Conservation (phyloP, 2,888 invertebrate species). For the Aromia moschata region DNA sequence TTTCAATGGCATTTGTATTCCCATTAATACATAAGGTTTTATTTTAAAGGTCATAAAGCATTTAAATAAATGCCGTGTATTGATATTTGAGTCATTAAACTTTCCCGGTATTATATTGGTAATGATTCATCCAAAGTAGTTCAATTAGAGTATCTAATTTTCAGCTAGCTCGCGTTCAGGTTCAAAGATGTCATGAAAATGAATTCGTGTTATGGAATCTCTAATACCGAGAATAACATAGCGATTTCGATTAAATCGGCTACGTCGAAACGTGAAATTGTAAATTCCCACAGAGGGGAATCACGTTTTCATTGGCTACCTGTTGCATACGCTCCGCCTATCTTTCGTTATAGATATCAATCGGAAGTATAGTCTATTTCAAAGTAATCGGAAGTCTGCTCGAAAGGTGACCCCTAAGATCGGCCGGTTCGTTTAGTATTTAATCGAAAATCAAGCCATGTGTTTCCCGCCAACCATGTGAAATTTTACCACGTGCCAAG, state of each 20-base stretch:
- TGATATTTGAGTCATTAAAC: conserved; percentile 35
- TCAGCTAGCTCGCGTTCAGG: conserved; percentile 1
- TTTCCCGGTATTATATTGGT: conserved; percentile 32
- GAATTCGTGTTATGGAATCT: conserved; percentile 26
- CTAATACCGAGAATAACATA: conserved; percentile 37
- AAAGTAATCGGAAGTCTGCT: conserved; percentile 3
- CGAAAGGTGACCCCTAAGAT: too few species aligned
- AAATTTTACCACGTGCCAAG: not conserved
- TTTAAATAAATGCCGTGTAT: too few species aligned
- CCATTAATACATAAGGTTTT: too few species aligned
- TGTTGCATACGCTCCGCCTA: conserved; percentile 58
- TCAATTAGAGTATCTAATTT: conserved; percentile 9
- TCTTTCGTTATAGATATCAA: conserved; percentile 46
- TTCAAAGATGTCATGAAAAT: conserved; percentile 4
- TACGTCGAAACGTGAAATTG: conserved; percentile 37
- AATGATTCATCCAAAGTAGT: conserved; percentile 12
- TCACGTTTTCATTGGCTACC: conserved; percentile 56
- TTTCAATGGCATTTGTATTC: too few species aligned
- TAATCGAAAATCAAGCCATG: not conserved
- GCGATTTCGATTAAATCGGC: conserved; percentile 38
- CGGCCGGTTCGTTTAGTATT: too few species aligned
- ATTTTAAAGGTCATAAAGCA: too few species aligned
- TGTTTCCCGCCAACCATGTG: not conserved
- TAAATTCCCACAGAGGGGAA: conserved; percentile 39
- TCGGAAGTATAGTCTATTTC: too few species aligned